Evolutionary conservation across 2,888 invertebrate genomes (phyloP), one percentile per base, ranked within the genome.

Genomic region (Sipha maydis): DNA sequence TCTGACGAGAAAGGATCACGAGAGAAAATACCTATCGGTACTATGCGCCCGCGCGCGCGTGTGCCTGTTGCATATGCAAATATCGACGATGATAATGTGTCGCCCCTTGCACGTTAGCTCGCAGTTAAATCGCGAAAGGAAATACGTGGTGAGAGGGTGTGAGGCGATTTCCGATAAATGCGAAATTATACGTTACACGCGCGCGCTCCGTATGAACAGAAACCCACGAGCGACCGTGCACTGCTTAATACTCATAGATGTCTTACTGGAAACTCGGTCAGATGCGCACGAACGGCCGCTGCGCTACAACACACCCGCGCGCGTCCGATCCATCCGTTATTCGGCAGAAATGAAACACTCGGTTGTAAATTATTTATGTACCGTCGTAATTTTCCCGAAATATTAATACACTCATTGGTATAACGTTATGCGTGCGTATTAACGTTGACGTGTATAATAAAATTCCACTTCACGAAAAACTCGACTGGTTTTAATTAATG

Each of bases 201-300:
- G n/a, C n/a, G n/a, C n/a, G 41, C 1, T 41, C 28, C 19, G 11
- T 1, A 31, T 25, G 14, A 76, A 76, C n/a, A 76, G 34, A 38
- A 76, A 41, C 48, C 11, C n/a, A 71, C 31, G 8, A 28, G 5
- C 7, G 41, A 41, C 69, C 41, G 34, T 38, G 54, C 28, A 31
- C 56, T n/a, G n/a, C n/a, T n/a, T n/a, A n/a, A n/a, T n/a, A n/a
- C n/a, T n/a, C 34, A 34, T 2, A 34, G 34, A 2, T 9, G 67
- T 38, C 61, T 67, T 85, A 54, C 5, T 78, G 54, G 77, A 69
- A 78, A 69, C 77, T 78, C 69, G 85, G 85, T 78, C 78, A 78
- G 48, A 2, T 31, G n/a, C 61, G 28, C 71, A 28, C 28, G 17
- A 11, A 8, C 48, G 48, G 9, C n/a, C n/a, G n/a, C 67, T 5